phyloP scores from a whole-genome alignment of 2,113 vertebrate species.

The Myodes glareolus region DNA sequence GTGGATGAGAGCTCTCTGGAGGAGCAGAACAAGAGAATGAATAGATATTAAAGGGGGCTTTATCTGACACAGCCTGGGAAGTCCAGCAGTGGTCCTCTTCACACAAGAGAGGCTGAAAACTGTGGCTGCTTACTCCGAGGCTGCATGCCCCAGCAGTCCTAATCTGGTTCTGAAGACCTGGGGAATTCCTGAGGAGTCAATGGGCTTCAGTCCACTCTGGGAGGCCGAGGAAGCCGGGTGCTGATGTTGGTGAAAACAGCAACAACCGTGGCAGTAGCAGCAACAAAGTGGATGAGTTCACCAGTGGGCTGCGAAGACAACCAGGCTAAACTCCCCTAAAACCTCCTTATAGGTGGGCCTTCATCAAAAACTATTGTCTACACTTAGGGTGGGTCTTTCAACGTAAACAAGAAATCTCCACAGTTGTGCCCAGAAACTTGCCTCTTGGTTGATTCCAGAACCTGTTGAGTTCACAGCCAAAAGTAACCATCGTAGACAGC shows the following conservation, averaged over 20 bases:
- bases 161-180: not conserved
- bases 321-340: not conserved
- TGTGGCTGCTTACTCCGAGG: not conserved
- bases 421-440: not conserved
- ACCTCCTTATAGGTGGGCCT: not conserved
- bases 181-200: not conserved
- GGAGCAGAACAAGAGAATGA: not conserved
- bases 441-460: not conserved
- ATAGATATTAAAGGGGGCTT: not conserved
- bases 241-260: not conserved
- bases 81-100: not conserved
- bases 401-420: not conserved
- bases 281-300: not conserved
- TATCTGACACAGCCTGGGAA: not conserved
- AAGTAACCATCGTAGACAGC: no score
- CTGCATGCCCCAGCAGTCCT: not conserved
- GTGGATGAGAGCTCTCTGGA: not conserved
- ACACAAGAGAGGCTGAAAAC: not conserved
- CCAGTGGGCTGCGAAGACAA: not conserved
- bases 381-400: not conserved
- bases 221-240: not conserved
- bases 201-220: not conserved
- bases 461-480: not conserved
- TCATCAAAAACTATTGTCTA: not conserved
- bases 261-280: not conserved